Evolutionary conservation across 2,888 invertebrate species (phyloP).

Genomic region (Allacma fusca): DNA sequence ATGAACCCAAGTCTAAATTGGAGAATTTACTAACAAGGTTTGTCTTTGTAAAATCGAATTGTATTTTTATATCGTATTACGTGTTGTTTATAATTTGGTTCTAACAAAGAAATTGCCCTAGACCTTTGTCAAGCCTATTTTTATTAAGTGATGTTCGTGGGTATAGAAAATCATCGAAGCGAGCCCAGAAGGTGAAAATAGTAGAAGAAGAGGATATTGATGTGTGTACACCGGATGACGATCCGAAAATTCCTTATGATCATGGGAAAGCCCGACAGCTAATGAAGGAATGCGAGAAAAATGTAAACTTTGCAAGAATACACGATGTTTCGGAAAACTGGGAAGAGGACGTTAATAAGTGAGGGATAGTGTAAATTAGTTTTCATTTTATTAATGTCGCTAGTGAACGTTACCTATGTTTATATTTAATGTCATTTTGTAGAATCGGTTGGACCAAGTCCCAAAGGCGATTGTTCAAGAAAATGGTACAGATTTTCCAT

Average conservation of each 20-base stretch:
- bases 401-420: not conserved
- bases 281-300: slow-evolving; percentile 78
- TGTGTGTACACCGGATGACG: slow-evolving; percentile 65
- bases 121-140: too few relatives aligned
- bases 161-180: slow-evolving; percentile 17
- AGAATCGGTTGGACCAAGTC: slow-evolving; percentile 72
- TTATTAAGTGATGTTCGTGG: too few relatives aligned
- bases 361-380: too few relatives aligned
- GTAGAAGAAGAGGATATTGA: slow-evolving; percentile 65
- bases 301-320: slow-evolving; percentile 69
- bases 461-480: slow-evolving; percentile 74
- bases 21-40: slow-evolving; percentile 22
- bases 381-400: not conserved
- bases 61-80: not conserved
- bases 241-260: slow-evolving; percentile 69
- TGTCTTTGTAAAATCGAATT: not conserved
- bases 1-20: slow-evolving; percentile 26
- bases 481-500: slow-evolving; percentile 73
- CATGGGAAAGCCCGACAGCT: slow-evolving; percentile 69
- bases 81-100: not conserved
- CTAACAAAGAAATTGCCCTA: too few relatives aligned
- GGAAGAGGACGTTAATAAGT: slow-evolving; percentile 75
- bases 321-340: slow-evolving; percentile 71
- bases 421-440: too few relatives aligned
- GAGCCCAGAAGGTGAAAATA: not conserved